Conservation (phyloP, 2,888 invertebrate species). For the Eustalomyia histrio region DNA sequence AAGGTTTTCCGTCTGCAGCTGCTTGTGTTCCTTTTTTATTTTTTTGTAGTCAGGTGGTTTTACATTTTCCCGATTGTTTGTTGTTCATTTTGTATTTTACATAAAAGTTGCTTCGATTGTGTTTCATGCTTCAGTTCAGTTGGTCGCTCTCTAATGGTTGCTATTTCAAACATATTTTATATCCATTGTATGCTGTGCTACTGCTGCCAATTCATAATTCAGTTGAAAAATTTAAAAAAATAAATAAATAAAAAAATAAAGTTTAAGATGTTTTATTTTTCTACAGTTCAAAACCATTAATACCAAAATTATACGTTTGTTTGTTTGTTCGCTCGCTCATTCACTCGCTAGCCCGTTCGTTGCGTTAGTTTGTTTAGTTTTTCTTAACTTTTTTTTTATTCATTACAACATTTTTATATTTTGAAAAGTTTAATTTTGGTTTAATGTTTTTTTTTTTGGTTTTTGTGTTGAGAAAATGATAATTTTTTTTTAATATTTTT, state of each 20-base stretch:
- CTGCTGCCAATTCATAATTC: constrained; percentile 31
- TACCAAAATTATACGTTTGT: constrained; percentile 35
- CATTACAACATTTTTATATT: constrained; percentile 2
- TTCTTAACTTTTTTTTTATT: constrained; percentile 9
- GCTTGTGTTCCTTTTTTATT: constrained; percentile 6
- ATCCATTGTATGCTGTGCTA: constrained; percentile 43
- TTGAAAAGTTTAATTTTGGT: background rate
- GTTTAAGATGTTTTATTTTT: constrained; percentile 31
- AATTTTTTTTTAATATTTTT: no score
- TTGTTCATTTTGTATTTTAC: background rate
- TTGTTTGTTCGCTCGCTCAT: constrained; percentile 33
- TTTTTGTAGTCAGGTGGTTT: background rate
- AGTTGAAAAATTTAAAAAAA: constrained; percentile 2
- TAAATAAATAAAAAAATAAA: background rate
- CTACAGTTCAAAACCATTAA: constrained; percentile 27
- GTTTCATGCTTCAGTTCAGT: constrained; percentile 52
- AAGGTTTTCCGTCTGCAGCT: background rate
- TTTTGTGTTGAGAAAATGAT: no score
- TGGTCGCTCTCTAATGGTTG: constrained; percentile 36
- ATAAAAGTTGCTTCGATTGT: constrained; percentile 57
- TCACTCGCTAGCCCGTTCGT: constrained; percentile 35
- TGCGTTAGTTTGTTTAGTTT: constrained; percentile 21
- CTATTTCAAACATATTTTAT: constrained; percentile 13
- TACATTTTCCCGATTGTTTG: constrained; percentile 27
- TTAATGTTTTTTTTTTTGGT: background rate